Percentiles rank a stretch among this genome's conserved stretches.
These are phyloP conservation scores for Nemoura dubitans DNA, from an alignment of 2,888 invertebrate species.

Conservation along the genomic window DNA sequence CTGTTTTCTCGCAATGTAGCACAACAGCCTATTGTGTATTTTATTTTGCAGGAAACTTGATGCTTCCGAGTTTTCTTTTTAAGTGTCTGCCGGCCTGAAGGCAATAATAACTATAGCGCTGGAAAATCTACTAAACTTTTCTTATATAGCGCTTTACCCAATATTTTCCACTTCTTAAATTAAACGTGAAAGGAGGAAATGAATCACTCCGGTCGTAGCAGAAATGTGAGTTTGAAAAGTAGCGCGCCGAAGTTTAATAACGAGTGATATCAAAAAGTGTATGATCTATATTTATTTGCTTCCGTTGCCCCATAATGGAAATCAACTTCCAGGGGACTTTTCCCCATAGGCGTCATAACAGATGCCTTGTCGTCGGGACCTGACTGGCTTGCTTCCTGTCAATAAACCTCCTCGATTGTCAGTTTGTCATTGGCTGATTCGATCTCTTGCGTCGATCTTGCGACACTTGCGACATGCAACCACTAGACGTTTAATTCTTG, in stretches of 20 bases:
- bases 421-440: neutral
- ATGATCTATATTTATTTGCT: conserved; percentile 12
- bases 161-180: conserved; percentile 12
- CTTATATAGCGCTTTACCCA: neutral
- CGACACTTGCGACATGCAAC: neutral
- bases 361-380: neutral
- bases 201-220: neutral
- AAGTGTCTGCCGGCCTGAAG: neutral
- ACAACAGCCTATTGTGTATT: neutral
- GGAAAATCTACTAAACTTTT: neutral
- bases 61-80: neutral
- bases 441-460: neutral
- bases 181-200: neutral
- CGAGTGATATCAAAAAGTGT: neutral
- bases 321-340: neutral
- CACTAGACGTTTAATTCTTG: neutral
- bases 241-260: conserved; percentile 4
- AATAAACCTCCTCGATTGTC: neutral
- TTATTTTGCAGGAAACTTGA: neutral
- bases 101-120: neutral
- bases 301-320: neutral
- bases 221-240: neutral
- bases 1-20: neutral
- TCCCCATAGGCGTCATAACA: neutral
- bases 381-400: neutral